Base-by-base conservation (phyloP, 1,140 invertebrate species). In the Rhyzopertha dominica region DNA sequence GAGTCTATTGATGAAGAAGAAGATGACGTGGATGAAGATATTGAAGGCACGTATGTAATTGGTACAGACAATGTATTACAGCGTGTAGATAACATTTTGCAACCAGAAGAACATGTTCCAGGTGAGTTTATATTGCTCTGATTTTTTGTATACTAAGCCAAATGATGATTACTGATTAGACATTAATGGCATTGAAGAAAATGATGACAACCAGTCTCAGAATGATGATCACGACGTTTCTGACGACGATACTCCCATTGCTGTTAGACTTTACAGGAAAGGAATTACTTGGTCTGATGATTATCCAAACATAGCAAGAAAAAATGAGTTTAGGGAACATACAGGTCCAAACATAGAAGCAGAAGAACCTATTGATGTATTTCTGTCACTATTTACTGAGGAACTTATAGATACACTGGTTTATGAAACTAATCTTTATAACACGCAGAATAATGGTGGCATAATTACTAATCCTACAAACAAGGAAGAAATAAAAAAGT, bases 401-500 rank as follows among this genome's bases (percentile, higher is more conserved):
- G 29, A 26, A 12, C 20, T 44, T 9, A 10, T 38, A 22, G 24
- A 44, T 16, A 17, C 36, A 19, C 12, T 44, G n/a, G 34, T 44
- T 5, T 44, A 38, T 39, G 12, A 44, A 44, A 44, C 40, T n/a
- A 43, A 43, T 35, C 20, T 43, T 10, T 35, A 35, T 13, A 34
- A 8, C n/a, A 34, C 26, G 8, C 29, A 43, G 14, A n/a, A n/a
- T n/a, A n/a, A n/a, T n/a, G 16, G 13, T 5, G 40, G 40, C 10
- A 19, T 34, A 13, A 31, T 17, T 17, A 28, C 39, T 28, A 25
- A 22, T 13, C 14, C 17, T 19, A 46, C 35, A 17, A 46, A 24
- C 38, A 10, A 25, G 9, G 22, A n/a, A 20, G 43, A 56, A 49
- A 49, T 56, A 5, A 49, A 52, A 23, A 37, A 16, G n/a, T 53